Evolutionary conservation across 2,888 invertebrate species (phyloP).

Genomic region (Drosophila greeni): DNA sequence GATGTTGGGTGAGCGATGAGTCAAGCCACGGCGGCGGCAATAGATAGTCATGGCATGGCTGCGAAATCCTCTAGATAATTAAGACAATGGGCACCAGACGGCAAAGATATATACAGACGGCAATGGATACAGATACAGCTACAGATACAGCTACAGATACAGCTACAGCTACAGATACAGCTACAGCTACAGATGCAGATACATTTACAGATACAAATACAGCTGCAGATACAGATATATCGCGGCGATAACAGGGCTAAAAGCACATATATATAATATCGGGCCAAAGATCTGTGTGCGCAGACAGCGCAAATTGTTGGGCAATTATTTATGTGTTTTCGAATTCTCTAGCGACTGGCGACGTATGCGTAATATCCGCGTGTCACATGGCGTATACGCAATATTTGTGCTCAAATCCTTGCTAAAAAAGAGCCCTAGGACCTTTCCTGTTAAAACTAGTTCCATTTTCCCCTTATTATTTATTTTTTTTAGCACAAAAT

Average conservation of each 20-base stretch:
- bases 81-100: too few relatives aligned
- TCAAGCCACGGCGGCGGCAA: slow-evolving; percentile 55
- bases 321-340: slow-evolving; percentile 63
- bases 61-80: slow-evolving; percentile 61
- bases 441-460: slow-evolving; percentile 1
- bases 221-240: too few relatives aligned
- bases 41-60: slow-evolving; percentile 62
- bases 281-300: slow-evolving; percentile 56
- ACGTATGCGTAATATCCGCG: slow-evolving; percentile 55
- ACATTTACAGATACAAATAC: too few relatives aligned
- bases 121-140: too few relatives aligned
- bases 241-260: slow-evolving; percentile 27
- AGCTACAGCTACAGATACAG: too few relatives aligned
- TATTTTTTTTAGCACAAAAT: not conserved
- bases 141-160: too few relatives aligned
- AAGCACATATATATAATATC: slow-evolving; percentile 31
- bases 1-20: slow-evolving; percentile 43
- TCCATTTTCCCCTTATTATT: not conserved
- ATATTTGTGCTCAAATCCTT: not conserved
- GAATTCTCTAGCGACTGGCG: slow-evolving; percentile 16
- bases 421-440: too few relatives aligned
- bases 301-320: slow-evolving; percentile 69
- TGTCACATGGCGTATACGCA: slow-evolving; percentile 36
- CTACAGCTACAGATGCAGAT: too few relatives aligned
- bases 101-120: too few relatives aligned